Conservation (phyloP, 2,797 vertebrate species). For the Notoglanidium macrostoma region DNA sequence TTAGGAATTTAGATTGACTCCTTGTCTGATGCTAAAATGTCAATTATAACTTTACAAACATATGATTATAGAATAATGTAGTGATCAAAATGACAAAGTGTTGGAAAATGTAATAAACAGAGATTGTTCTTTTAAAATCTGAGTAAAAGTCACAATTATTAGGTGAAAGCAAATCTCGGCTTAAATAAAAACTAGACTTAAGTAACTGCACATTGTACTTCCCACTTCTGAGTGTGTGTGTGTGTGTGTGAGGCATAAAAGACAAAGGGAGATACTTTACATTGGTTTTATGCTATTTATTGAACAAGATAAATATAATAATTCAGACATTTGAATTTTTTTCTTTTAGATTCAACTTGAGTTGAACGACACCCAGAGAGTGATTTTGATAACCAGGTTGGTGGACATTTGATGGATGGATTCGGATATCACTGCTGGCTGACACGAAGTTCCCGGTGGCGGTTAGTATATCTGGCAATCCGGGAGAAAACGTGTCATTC, state of each 20-base stretch:
- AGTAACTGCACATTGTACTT: not conserved
- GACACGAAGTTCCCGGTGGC: slow-evolving; percentile 98
- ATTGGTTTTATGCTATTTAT: slow-evolving; percentile 26
- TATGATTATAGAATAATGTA: not conserved
- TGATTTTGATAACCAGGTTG: not conserved
- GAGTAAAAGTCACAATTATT: not conserved
- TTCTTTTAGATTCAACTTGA: not conserved
- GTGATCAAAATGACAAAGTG: not conserved
- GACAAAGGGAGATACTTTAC: not conserved
- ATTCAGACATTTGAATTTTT: not conserved
- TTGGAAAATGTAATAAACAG: not conserved
- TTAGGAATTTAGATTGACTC: not conserved
- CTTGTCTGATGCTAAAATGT: not conserved
- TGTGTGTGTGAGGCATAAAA: not conserved
- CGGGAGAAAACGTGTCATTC: slow-evolving; percentile 99
- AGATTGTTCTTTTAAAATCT: slow-evolving; percentile 5
- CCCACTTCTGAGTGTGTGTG: not conserved
- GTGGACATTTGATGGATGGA: slow-evolving; percentile 10
- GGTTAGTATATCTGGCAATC: slow-evolving; percentile 79
- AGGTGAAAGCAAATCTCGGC: not conserved
- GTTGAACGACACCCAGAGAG: not conserved
- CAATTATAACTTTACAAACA: not conserved
- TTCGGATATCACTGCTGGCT: slow-evolving; percentile 79
- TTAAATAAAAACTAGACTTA: not conserved
- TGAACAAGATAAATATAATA: not conserved